These are phyloP conservation scores for Eledona agricola DNA, from an alignment of 2,888 invertebrate genomes.

Conservation along the genomic window DNA sequence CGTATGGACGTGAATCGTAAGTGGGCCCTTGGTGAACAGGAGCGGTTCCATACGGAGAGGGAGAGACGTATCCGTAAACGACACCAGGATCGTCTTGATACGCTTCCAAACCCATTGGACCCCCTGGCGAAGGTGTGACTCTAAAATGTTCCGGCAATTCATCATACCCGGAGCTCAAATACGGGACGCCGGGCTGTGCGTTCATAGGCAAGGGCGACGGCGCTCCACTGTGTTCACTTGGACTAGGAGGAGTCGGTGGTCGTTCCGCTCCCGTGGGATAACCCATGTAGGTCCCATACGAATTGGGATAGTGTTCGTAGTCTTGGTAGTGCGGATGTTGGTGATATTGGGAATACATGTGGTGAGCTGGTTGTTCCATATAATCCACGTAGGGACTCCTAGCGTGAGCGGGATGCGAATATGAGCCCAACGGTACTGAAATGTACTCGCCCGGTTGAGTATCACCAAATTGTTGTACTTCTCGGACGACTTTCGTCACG, in stretches of 20 bases:
- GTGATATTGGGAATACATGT: constrained; percentile 64
- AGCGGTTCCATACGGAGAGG: constrained; percentile 69
- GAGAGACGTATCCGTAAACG: constrained; percentile 73
- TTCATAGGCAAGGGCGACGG: constrained; percentile 65
- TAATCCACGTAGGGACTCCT: constrained; percentile 64
- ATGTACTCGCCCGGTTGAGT: constrained; percentile 65
- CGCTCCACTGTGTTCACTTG: constrained; percentile 67
- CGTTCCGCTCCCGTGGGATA: constrained; percentile 63
- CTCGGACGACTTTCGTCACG: constrained; percentile 74
- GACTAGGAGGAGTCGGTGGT: constrained; percentile 66
- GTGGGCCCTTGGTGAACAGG: constrained; percentile 60
- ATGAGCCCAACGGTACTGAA: constrained; percentile 63
- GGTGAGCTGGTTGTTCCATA: constrained; percentile 62
- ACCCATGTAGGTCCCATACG: constrained; percentile 64
- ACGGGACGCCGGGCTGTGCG: constrained; percentile 63
- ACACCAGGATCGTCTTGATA: constrained; percentile 71
- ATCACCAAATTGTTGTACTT: constrained; percentile 69
- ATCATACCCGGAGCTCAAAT: constrained; percentile 73
- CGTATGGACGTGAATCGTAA: constrained; percentile 65
- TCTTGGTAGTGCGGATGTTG: constrained; percentile 67
- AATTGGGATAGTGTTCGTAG: constrained; percentile 67
- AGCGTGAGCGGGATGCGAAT: constrained; percentile 56
- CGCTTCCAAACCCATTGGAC: constrained; percentile 68
- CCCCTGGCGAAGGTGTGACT: constrained; percentile 72
- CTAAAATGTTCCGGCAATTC: constrained; percentile 70